Evolutionary conservation across 2,113 vertebrate species (phyloP), one percentile per base, ranked within the genome.

Genomic region (Cardinalis cardinalis): DNA sequence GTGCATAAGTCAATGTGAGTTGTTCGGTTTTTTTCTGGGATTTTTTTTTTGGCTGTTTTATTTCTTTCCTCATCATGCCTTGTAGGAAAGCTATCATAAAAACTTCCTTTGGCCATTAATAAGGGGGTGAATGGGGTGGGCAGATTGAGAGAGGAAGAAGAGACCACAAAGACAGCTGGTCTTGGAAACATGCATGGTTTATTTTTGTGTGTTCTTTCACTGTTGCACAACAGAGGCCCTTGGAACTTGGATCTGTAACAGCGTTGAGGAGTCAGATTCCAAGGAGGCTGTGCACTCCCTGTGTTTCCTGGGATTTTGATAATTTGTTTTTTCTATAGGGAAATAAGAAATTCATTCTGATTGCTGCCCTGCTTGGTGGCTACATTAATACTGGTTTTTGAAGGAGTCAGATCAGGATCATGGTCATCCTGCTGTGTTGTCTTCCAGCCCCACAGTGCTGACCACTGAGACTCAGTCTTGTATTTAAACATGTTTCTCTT

Each of bases 81-180:
- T 77, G 16, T 70, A 68, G 61, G 38, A 89, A 73, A 77, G 51
- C 84, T 89, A 69, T 89, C 84, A 77, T 53, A 48, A 66, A 89
- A 64, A 18, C 32, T 7, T 32, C 36, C 31, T 70, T 84, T 95
- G 81, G 63, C 88, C 72, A 21, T 40, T 38, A 88, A 32, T 71
- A 66, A 58, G 29, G 8, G 7, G 16, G 6, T 32, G 19, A 49
- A 4, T n/a, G 23, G 34, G 26, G 20, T 49, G 48, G 31, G 55
- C 21, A 32, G 16, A 58, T 10, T 49, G 31, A 40, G 79, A 29
- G 13, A 55, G 20, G 10, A 74, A 64, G n/a, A 69, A 78, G 61
- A 58, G 61, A 86, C 59, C 84, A 75, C 32, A 84, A 64, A 93
- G 89, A 89, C 92, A 96, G 83, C 89, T 96, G 95, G 93, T 93